phyloP scores from a whole-genome alignment of 2,113 vertebrate species.

The Gorsachius goisagi region DNA sequence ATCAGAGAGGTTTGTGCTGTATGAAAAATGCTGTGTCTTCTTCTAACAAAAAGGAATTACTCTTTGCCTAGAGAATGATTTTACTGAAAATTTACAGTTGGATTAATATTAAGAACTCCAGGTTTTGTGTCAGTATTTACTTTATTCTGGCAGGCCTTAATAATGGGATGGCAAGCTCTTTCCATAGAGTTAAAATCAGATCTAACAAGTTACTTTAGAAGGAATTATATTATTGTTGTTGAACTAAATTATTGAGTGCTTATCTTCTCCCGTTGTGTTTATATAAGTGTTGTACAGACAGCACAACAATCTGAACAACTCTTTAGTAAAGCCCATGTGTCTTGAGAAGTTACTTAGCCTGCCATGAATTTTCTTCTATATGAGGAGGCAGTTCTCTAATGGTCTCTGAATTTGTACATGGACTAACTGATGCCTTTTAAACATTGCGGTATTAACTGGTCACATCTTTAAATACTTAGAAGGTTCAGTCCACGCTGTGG shows the following conservation, averaged over 20 bases:
- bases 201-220: neutral
- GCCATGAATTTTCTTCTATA: neutral
- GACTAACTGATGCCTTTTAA: neutral
- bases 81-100: constrained; percentile 21
- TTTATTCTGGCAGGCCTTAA: constrained; percentile 15
- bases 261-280: neutral
- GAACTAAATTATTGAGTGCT: constrained; percentile 24
- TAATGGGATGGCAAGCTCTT: neutral
- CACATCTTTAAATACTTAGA: neutral
- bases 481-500: neutral
- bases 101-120: constrained; percentile 14
- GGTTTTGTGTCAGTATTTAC: constrained; percentile 19
- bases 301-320: neutral
- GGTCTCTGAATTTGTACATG: neutral
- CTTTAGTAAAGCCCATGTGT: neutral
- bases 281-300: neutral
- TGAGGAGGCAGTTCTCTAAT: neutral
- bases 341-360: neutral
- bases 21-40: neutral
- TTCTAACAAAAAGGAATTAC: neutral
- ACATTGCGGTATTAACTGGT: neutral
- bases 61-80: neutral
- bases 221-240: constrained; percentile 5
- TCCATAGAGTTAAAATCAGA: constrained; percentile 7
- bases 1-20: neutral